Evolutionary conservation across 2,888 invertebrate species (phyloP), one percentile per base, ranked within the genome.

Genomic region (Onthophagus sagittarius): DNA sequence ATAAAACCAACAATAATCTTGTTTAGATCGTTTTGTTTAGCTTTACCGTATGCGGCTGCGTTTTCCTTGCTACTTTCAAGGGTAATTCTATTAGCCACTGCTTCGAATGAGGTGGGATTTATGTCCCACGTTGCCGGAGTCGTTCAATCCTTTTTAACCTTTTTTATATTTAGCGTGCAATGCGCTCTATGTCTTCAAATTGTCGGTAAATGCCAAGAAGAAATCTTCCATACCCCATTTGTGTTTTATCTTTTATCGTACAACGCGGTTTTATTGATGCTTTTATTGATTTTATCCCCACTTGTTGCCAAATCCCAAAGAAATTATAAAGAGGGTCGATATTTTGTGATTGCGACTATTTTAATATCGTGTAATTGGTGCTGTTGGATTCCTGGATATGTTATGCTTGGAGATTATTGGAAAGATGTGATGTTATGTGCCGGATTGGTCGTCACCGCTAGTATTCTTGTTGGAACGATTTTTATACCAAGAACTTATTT

Each of bases 91-190:
- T 82, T 93, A 69, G 90, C 91, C 0, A 90, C 91, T 0, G 90
- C 91, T 69, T 90, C 88, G 0, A 88, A 89, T 74, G 90, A 91
- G 74, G 89, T 90, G 0, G 90, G 91, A 0, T 90, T 92, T 77
- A 88, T 91, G 76, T 90, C 90, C 3, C 92, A 92, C 79, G 88
- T 92, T 6, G 90, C 92, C 76, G 93, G 93, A 2, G 89, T 91
- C 63, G 88, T 92, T 5, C 92, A 92, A 80, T 86, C 89, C 0
- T 86, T 90, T 13, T 87, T 92, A 78, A 88, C 89, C 73, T 86
- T 91, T 67, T 91, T 92, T 79, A 90, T 91, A 80, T 87, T 88
- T 53, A 86, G 88, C 0, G 90, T 91, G 0, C 90, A 91, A 82
- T 83, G 87, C 70, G 88, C 88, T 77, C 79, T 88, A 86, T 85